Base-by-base conservation (phyloP, 2,888 invertebrate genomes). In the Apoda limacodes region DNA sequence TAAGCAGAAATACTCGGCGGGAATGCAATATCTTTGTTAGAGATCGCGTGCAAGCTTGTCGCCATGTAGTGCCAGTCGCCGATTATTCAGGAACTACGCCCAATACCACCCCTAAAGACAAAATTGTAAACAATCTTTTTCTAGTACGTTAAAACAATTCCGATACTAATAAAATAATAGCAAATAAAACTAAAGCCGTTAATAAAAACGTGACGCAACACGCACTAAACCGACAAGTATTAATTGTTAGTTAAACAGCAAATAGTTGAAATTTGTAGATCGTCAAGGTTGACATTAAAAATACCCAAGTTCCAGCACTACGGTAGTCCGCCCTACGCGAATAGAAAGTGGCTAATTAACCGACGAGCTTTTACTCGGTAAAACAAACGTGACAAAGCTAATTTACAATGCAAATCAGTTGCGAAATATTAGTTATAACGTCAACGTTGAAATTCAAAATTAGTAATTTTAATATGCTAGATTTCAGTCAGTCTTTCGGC, bases 321-420 rank as follows among this genome's bases (percentile, higher is more conserved):
- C 7, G 7, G 17, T 52, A 42, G 50, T 46, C 54, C 56, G 58
- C 63, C 64, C 67, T 54, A 46, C 53, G 52, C 64, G 76, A 75
- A 78, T 80, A 75, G 71, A 68, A 78, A 80, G 66, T 72, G 66
- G 75, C 75, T 78, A 78, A 78, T 80, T 80, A 80, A 69, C 63
- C 65, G 57, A 39, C 68, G 65, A 75, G 76, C 80, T 78, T 17
- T 80, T 68, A 67, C 58, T 61, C 52, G 58, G 58, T 58, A 58
- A 53, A n/a, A 60, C 61, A 56, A 68, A 70, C 69, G 75, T 72
- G 72, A 74, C 64, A 59, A 53, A 64, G 64, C 65, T 48, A 75
- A 80, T 78, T 78, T 80, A 76, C 80, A 80, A 71, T 80, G 76
- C 80, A 78, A 80, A 80, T 80, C 60, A 68, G 57, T 56, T 54